Evolutionary conservation across 1,140 invertebrate species (phyloP).

Genomic region (Cydia pomonella): DNA sequence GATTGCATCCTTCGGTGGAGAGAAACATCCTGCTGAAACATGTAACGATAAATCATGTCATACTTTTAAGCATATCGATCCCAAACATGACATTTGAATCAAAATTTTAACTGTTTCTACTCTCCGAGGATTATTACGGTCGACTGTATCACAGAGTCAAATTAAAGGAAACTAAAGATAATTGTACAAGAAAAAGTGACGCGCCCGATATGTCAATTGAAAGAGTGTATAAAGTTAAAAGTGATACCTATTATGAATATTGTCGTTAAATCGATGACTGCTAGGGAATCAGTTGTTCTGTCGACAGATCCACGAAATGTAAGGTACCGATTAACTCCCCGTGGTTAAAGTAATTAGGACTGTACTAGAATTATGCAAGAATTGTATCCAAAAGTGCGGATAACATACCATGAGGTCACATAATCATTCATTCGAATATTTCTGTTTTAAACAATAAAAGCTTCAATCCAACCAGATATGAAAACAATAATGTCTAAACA

Average conservation of each 20-base stretch:
- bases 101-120: constrained; percentile 26
- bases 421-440: too few species aligned
- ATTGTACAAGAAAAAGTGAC: constrained; percentile 71
- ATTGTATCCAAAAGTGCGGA: too few species aligned
- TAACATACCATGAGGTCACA: too few species aligned
- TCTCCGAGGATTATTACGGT: constrained; percentile 40
- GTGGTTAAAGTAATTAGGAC: constrained; percentile 10
- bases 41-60: constrained; percentile 7
- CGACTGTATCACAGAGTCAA: constrained; percentile 44
- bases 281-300: background rate
- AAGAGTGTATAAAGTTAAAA: constrained; percentile 65
- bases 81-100: background rate
- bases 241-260: constrained; percentile 59
- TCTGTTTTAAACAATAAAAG: too few species aligned
- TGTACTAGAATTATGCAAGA: background rate
- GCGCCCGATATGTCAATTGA: constrained; percentile 77
- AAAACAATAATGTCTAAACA: too few species aligned
- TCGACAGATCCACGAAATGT: background rate
- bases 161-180: constrained; percentile 60
- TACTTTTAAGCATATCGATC: background rate
- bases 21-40: background rate
- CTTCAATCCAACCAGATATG: too few species aligned
- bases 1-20: constrained; percentile 14
- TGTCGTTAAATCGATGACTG: constrained; percentile 37
- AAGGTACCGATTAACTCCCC: background rate